These are phyloP conservation scores for Enoplosus armatus DNA, from an alignment of 2,797 vertebrate species.

Conservation along the genomic window DNA sequence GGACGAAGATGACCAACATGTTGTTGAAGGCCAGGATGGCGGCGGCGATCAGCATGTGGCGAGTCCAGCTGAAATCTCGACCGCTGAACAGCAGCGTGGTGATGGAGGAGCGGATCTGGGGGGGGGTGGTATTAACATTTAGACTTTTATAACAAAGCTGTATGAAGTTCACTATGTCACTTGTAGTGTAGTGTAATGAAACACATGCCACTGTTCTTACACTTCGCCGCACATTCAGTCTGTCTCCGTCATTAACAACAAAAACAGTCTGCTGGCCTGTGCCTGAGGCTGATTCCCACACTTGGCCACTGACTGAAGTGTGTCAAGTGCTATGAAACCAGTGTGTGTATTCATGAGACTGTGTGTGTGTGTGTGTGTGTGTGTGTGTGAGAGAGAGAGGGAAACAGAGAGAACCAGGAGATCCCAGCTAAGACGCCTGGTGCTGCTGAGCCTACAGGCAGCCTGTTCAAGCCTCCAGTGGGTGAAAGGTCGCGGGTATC, in stretches of 20 bases:
- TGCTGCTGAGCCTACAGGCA: constrained; percentile 51
- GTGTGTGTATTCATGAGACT: constrained; percentile 13
- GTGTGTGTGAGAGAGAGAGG: background rate
- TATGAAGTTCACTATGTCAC: background rate
- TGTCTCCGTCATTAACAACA: constrained; percentile 1
- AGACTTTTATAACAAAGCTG: background rate
- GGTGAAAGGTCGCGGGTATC: constrained; percentile 79
- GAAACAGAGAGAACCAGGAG: constrained; percentile 13
- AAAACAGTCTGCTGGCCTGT: constrained; percentile 21
- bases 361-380: constrained; percentile 18
- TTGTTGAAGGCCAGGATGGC: constrained; percentile 91
- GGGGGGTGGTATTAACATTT: background rate
- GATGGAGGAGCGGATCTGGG: constrained; percentile 95
- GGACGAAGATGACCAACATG: constrained; percentile 95
- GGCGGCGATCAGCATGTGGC: constrained; percentile 92
- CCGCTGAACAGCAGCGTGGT: constrained; percentile 90
- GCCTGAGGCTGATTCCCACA: constrained; percentile 48
- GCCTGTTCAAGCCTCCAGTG: constrained; percentile 61
- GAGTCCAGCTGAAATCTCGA: constrained; percentile 94
- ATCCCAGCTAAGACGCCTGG: constrained; percentile 55
- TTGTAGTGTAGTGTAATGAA: background rate
- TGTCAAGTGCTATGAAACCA: constrained; percentile 54
- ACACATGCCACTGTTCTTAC: background rate
- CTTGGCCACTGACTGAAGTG: constrained; percentile 60
- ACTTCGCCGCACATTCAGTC: background rate